Evolutionary conservation across 2,888 invertebrate genomes (phyloP), one percentile per base, ranked within the genome.

Genomic region (Andrena minutula): DNA sequence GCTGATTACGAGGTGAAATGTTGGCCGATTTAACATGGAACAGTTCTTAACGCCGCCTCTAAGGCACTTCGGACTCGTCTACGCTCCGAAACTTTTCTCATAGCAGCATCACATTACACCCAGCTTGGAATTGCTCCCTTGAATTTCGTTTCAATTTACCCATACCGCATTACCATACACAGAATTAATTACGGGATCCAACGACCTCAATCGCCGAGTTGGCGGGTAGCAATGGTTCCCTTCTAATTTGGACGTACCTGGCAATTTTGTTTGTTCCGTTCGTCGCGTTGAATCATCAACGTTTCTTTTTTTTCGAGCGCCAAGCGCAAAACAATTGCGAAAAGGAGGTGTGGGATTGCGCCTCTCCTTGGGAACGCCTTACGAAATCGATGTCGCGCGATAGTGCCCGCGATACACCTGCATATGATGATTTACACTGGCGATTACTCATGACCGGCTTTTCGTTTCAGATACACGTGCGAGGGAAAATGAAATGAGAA

Each of bases 301-400:
- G 30, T 79, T 79, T 84, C 79, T 79, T 82, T 85, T 35, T 41
- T 76, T 80, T 79, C 79, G 60, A 82, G 74, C 66, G 56, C 58
- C 64, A 63, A 32, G 75, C 66, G 69, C 63, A 71, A 75, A 79
- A 76, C 76, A 75, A 83, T 87, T 88, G 84, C 83, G 82, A 86
- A 89, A 88, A 68, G 49, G 56, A 70, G 65, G 65, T 65, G 78
- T 71, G 77, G 76, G 70, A 81, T 88, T 86, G 88, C 86, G 81
- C 86, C 84, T 89, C 86, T 88, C 88, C 90, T 90, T 92, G 92
- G 90, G 91, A 92, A 92, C 88, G 58, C 81, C 84, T 93, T 92
- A 88, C 91, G 92, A 92, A 92, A 93, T 89, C 89, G 91, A 92
- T 91, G 92, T 90, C 90, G 91, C 91, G 89, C 91, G 92, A 92